Base-by-base conservation (phyloP, 2,888 invertebrate genomes). In the Cataglyphis cursor region DNA sequence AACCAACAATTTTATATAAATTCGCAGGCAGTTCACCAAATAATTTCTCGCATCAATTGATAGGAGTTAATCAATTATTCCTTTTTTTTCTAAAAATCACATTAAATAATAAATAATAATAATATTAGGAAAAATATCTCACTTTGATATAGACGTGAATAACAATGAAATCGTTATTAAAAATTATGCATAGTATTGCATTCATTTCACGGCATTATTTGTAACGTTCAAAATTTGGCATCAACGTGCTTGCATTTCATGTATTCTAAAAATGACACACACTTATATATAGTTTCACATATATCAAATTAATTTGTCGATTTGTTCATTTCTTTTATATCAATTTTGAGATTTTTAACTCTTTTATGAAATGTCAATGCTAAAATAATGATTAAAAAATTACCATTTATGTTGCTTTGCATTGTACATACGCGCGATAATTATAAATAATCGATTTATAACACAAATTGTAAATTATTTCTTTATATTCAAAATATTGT, bases 161-260 rank as follows among this genome's bases (percentile, higher is more conserved):
- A 64, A 51, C 24, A 75, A 18, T 75, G 18, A 48, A 75, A 64
- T 28, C 0, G 10, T 64, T 44, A 44, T 48, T 48, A 51, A 51
- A 8, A 54, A 4, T 64, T 18, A 64, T 18, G 0, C 18, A 65
- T 35, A 38, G 18, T n/a, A 65, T 38, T 24, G 8, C 38, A 38
- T 6, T 62, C 15, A 61, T 44, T 4, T 12, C 12, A 51, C 9
- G 24, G 28, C 28, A 65, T 21, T 75, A 75, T 65, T 64, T 75
- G 8, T 35, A 75, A 75, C 38, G 38, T 24, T 57, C n/a, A 38
- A 35, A 51, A 41, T 66, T 76, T 76, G 66, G 54, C 66, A 66
- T 9, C 51, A 28, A 28, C 21, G 4, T 9, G n/a, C 24, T 48
- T 76, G 65, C 38, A 5, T 38, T 65, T 31, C 3, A 15, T 41